phyloP scores from a whole-genome alignment of 2,797 vertebrate species.

The Carcharodon carcharias region DNA sequence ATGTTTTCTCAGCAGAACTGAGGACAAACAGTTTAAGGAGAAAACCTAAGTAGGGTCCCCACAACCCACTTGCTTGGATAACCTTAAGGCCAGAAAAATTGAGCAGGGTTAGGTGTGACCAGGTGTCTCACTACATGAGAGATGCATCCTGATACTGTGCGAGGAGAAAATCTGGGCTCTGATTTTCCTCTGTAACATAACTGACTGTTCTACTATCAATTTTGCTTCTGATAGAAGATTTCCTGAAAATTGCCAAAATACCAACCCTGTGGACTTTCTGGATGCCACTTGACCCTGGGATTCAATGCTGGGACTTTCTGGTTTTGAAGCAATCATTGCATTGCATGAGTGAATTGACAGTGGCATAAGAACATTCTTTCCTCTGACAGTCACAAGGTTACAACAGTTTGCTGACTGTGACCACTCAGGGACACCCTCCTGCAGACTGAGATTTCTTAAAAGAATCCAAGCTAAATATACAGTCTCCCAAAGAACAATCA shows the following conservation, averaged over 20 bases:
- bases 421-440: too few species aligned
- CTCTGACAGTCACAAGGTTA: background rate
- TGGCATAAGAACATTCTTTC: background rate
- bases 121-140: too few species aligned
- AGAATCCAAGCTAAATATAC: too few species aligned
- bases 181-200: background rate
- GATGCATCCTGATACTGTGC: background rate
- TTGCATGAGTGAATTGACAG: background rate
- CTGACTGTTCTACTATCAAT: background rate
- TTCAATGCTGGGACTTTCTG: background rate
- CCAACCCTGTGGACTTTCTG: background rate
- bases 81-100: background rate
- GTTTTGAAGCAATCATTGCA: background rate
- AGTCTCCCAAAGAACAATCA: too few species aligned
- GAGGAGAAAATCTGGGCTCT: too few species aligned
- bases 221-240: background rate
- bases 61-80: background rate
- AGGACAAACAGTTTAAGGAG: too few species aligned
- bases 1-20: too few species aligned
- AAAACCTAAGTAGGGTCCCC: too few species aligned
- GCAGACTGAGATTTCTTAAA: too few species aligned
- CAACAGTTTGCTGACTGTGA: background rate
- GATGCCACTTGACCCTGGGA: background rate
- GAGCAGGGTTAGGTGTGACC: too few species aligned
- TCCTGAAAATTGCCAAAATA: background rate